phyloP scores from a whole-genome alignment of 2,888 invertebrate species.

The Drosophila diplacantha region DNA sequence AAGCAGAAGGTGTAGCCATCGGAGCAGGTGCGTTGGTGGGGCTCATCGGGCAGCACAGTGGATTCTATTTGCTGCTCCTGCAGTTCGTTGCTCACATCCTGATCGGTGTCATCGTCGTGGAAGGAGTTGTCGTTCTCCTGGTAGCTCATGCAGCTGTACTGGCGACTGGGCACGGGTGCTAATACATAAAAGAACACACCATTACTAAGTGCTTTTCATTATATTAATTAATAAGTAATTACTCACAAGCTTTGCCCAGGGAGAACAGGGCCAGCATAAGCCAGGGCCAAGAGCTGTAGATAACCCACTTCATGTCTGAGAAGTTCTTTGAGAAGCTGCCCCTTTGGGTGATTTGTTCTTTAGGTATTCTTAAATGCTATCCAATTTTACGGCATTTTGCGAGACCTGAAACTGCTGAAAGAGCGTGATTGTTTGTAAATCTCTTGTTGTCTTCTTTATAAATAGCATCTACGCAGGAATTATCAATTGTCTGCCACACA shows the following conservation, averaged over 20 bases:
- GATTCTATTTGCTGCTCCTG: conserved; percentile 43
- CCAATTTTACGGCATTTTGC: conserved; percentile 52
- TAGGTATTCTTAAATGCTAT: not conserved
- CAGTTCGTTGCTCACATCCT: conserved; percentile 54
- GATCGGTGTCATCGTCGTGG: conserved; percentile 69
- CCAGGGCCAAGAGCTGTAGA: conserved; percentile 26
- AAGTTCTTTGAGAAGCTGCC: conserved; percentile 11
- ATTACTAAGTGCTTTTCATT: conserved; percentile 1
- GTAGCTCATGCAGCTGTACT: conserved; percentile 72
- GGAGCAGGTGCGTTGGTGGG: conserved; percentile 57
- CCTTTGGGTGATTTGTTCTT: not conserved
- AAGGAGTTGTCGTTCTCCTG: conserved; percentile 70
- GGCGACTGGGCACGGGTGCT: conserved; percentile 66
- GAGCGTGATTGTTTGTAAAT: conserved; percentile 11
- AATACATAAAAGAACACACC: not conserved
- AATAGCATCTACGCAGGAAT: conserved; percentile 17
- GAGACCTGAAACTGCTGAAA: conserved; percentile 30
- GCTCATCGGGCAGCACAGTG: conserved; percentile 31
- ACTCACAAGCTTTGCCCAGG: conserved; percentile 49
- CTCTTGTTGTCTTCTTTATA: conserved; percentile 5
- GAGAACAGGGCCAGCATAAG: conserved; percentile 42
- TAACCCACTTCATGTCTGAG: conserved; percentile 43
- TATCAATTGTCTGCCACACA: conserved; percentile 26
- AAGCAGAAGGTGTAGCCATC: conserved; percentile 74
- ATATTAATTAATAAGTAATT: not conserved